Evolutionary conservation across 2,113 vertebrate genomes (phyloP), one percentile per base, ranked within the genome.

Genomic region (Tachuris rubrigastra): DNA sequence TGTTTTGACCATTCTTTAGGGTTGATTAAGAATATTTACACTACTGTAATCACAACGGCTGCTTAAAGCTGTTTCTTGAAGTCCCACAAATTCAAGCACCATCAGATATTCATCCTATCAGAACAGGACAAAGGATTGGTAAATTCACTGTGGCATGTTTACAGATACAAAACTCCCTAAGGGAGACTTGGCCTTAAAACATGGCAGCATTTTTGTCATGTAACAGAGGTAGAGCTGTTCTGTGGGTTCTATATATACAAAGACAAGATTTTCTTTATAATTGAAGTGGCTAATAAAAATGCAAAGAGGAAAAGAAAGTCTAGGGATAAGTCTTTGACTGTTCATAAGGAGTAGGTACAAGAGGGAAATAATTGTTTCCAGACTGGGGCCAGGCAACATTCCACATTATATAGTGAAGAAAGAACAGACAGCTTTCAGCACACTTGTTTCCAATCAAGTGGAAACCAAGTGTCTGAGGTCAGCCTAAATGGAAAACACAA

Each of bases 341-440:
- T 90, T 95, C 71, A 73, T 39, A 73, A 91, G 17, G 31, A 55
- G 44, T 89, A 89, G 59, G 72, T 91, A 68, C 30, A 87, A 33
- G 52, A 89, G 79, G 42, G 56, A 90, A 92, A 78, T 93, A 91
- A 92, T 81, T 80, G 83, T 74, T 96, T 94, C 68, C 92, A 97
- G 88, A 44, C n/a, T 3, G 27, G 39, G 78, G 65, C 24, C 59
- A 88, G 82, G 87, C 85, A 94, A 65, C 68, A 52, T 72, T 80
- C 66, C 85, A 68, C 59, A 30, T 5, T 47, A 60, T 52, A 35
- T 3, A 37, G 72, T 17, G 55, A 84, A 86, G 78, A 90, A 77
- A 47, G 39, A 59, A 46, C 65, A 95, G 79, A 42, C 35, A 44
- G 80, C 60, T 80, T 89, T 84, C 68, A 74, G 75, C 87, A 74